These are phyloP conservation scores for Thereva nobilitata DNA, from an alignment of 2,888 invertebrate genomes.

Conservation along the genomic window DNA sequence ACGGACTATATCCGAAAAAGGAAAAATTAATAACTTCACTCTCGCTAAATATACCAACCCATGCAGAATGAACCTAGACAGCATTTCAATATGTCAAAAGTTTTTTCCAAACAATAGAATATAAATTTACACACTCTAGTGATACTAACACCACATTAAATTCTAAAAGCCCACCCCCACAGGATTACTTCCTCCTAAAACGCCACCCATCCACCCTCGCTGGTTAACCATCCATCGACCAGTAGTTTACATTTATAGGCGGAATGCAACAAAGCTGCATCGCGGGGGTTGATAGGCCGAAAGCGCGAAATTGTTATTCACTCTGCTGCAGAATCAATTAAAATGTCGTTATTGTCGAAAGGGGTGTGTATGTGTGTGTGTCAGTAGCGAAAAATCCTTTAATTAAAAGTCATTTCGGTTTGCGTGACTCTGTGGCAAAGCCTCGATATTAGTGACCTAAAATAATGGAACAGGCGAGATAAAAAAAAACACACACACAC, in stretches of 20 bases:
- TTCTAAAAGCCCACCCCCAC: too few relatives aligned
- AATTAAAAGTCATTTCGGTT: slow-evolving; percentile 39
- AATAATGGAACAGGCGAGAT: background rate
- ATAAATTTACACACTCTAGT: too few relatives aligned
- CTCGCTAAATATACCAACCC: too few relatives aligned
- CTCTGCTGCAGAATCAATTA: slow-evolving; percentile 38
- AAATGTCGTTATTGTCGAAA: slow-evolving; percentile 37
- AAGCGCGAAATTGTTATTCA: slow-evolving; percentile 30
- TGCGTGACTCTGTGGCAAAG: slow-evolving; percentile 35
- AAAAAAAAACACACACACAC: background rate
- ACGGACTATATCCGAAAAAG: too few relatives aligned
- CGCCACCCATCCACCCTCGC: too few relatives aligned
- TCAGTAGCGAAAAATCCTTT: slow-evolving; percentile 38
- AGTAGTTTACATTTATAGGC: background rate
- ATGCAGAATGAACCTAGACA: too few relatives aligned
- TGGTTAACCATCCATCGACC: background rate
- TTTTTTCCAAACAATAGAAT: too few relatives aligned
- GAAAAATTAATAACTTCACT: too few relatives aligned
- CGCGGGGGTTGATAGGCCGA: background rate
- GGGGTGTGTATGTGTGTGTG: slow-evolving; percentile 14
- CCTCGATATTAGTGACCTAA: background rate
- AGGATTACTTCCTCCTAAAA: background rate
- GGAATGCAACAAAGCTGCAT: too few relatives aligned
- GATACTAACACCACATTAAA: too few relatives aligned
- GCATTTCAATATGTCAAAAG: too few relatives aligned